Percentiles rank a stretch among this genome's conserved stretches.
These are phyloP conservation scores for Ips typographus DNA, from an alignment of 1,140 invertebrate genomes.

Conservation along the genomic window DNA sequence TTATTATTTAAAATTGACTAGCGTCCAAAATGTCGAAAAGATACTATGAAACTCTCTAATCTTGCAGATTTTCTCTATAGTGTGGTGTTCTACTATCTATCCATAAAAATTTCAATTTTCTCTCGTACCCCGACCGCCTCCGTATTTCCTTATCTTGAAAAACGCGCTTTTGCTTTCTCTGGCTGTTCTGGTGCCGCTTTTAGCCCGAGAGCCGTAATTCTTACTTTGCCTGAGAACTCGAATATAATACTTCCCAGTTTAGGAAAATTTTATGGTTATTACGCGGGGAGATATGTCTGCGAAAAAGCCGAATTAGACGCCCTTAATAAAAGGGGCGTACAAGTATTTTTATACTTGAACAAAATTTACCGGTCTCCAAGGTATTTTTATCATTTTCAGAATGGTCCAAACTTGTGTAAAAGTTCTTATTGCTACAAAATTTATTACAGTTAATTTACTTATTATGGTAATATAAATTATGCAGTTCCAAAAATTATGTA, in stretches of 20 bases:
- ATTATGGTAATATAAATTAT: too few species aligned
- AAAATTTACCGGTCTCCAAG: not conserved
- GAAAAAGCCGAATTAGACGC: slow-evolving; percentile 18
- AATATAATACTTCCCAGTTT: slow-evolving; percentile 25
- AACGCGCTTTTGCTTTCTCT: slow-evolving; percentile 24
- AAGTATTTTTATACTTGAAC: slow-evolving; percentile 9
- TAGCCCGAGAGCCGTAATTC: slow-evolving; percentile 21
- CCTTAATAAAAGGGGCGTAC: slow-evolving; percentile 12
- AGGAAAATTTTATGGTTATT: slow-evolving; percentile 31
- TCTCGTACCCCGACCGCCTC: slow-evolving; percentile 1
- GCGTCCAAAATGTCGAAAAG: too few species aligned
- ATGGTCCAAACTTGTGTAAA: too few species aligned
- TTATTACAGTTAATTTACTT: too few species aligned
- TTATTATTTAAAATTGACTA: slow-evolving; percentile 7
- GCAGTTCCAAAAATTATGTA: too few species aligned
- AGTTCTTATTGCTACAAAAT: too few species aligned
- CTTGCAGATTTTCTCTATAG: not conserved
- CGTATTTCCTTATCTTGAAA: slow-evolving; percentile 25
- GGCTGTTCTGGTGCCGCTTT: slow-evolving; percentile 21
- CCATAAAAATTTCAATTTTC: slow-evolving; percentile 20
- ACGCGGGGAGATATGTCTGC: slow-evolving; percentile 17
- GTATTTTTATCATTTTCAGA: not conserved
- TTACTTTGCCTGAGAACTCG: slow-evolving; percentile 28
- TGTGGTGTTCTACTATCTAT: not conserved
- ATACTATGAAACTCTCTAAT: too few species aligned